Base-by-base conservation (phyloP, 2,888 invertebrate species). In the Lydus trimaculatus region DNA sequence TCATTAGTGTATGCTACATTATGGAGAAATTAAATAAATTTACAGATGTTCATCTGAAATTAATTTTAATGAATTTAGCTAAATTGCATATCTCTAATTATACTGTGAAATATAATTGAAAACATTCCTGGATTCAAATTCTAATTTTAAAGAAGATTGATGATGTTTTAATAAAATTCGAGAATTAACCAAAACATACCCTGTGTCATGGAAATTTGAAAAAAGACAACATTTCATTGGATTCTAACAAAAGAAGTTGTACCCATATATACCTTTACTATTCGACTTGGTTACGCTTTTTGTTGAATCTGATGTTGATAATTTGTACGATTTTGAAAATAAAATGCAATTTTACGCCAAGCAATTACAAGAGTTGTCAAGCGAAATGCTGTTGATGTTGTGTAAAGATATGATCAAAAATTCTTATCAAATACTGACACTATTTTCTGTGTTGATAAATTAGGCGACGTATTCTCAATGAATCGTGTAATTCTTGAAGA, bases 401-500 rank as follows among this genome's bases (percentile, higher is more conserved):
- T 56, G 28, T 1, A 25, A 56, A 56, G 56, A 56, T 11, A 1
- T 56, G 6, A 28, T 56, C n/a, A 28, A 28, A n/a, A 56, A 56
- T 56, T 25, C 56, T 15, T 28, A 28, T 15, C 56, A 56, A 56
- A 56, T 28, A 56, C 28, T 56, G 56, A 7, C 0, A 2, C 25
- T 56, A 56, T 56, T 56, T 25, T 56, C 28, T 4, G 28, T 28
- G 11, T 56, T 28, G 56, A 28, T 23, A 28, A 28, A 56, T 28
- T 56, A 2, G 6, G 28, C 7, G 28, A 56, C 2, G n/a, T 28
- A 15, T n/a, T 56, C 15, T 15, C 15, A 28, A 23, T 28, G 8
- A 56, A 56, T 28, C 56, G 28, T 11, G 25, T n/a, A 15, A 3
- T 56, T 28, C 56, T 56, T 1, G 56, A 64, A 13, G 72, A 73